A percentile compares a stretch with the other conserved stretches of the same genome.
These are phyloP conservation scores for Melanotaenia pygmaea DNA, from an alignment of 2,797 vertebrate genomes.

Conservation along the genomic window DNA sequence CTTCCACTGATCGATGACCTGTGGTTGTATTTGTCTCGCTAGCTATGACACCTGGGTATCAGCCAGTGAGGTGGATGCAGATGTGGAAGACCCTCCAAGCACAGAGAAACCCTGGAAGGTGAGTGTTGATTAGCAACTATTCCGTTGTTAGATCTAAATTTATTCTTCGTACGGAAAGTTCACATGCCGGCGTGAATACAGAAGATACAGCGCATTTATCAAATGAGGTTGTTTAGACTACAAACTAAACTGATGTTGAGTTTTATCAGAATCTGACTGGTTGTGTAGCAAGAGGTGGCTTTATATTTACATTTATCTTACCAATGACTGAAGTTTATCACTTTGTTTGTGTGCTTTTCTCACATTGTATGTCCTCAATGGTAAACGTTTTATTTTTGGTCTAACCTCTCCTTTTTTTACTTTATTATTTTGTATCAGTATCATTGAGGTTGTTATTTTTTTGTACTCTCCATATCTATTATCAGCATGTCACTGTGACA, in stretches of 20 bases:
- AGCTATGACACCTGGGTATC: slow-evolving; percentile 98
- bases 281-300: neutral
- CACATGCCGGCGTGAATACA: too few relatives aligned
- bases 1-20: neutral
- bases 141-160: neutral
- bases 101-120: slow-evolving; percentile 96
- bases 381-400: neutral
- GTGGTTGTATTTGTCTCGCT: neutral
- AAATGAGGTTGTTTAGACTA: neutral
- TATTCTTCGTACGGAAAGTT: too few relatives aligned
- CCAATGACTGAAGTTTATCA: too few relatives aligned
- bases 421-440: neutral
- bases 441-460: neutral
- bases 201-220: neutral
- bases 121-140: slow-evolving; percentile 41
- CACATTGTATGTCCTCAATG: neutral
- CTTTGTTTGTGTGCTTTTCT: too few relatives aligned
- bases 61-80: slow-evolving; percentile 89
- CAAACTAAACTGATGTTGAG: neutral
- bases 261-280: neutral
- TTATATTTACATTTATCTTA: too few relatives aligned
- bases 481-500: neutral
- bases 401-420: neutral
- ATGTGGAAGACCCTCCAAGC: slow-evolving; percentile 93
- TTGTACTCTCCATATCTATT: neutral